Conservation (phyloP, 2,888 invertebrate species). For the Drosophila heteroneura region DNA sequence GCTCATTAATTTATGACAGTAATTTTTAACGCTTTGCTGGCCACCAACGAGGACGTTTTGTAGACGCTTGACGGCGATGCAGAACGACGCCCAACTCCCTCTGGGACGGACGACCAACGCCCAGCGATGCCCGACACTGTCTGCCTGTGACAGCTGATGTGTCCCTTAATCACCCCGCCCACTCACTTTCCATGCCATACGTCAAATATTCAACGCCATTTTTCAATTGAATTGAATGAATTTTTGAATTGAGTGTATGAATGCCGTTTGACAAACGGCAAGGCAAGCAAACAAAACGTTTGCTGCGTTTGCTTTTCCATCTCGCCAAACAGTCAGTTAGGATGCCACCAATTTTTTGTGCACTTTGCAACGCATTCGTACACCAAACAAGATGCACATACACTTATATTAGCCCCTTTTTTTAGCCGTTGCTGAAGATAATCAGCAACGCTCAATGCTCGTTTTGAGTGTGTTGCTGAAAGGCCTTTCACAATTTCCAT, state of each 20-base stretch:
- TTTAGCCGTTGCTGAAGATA: neutral
- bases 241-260: slow-evolving; percentile 68
- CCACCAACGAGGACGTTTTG: slow-evolving; percentile 30
- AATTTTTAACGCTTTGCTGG: slow-evolving; percentile 80
- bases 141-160: slow-evolving; percentile 70
- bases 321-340: neutral
- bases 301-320: slow-evolving; percentile 9
- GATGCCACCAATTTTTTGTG: neutral
- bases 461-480: neutral
- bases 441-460: neutral
- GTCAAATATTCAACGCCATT: slow-evolving; percentile 73
- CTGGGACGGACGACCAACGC: neutral
- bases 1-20: slow-evolving; percentile 83
- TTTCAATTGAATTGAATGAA: slow-evolving; percentile 78
- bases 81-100: neutral
- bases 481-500: neutral
- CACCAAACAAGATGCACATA: neutral
- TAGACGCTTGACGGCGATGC: slow-evolving; percentile 7
- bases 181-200: slow-evolving; percentile 45
- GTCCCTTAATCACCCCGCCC: slow-evolving; percentile 14
- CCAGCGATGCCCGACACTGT: slow-evolving; percentile 2
- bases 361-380: neutral
- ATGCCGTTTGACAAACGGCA: slow-evolving; percentile 57
- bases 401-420: neutral
- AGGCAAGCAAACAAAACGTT: slow-evolving; percentile 49